phyloP scores from a whole-genome alignment of 1,140 invertebrate species.

The Heliconius himera region DNA sequence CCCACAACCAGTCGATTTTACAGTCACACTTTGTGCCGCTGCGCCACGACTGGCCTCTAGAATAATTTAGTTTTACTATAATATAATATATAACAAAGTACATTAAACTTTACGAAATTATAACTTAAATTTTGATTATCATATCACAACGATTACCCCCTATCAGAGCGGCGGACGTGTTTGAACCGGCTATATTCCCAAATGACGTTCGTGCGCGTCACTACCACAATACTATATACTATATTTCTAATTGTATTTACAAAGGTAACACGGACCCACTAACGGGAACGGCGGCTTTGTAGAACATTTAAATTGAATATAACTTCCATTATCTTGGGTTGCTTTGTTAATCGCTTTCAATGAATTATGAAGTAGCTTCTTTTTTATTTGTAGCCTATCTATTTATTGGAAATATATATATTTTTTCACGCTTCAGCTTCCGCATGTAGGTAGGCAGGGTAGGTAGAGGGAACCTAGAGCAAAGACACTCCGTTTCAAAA shows the following conservation, averaged over 20 bases:
- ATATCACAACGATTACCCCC: constrained; percentile 1
- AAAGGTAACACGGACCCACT: constrained; percentile 4
- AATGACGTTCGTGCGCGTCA: not conserved
- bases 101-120: not conserved
- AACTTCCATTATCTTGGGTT: constrained; percentile 5
- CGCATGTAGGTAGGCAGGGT: too few species aligned
- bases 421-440: too few species aligned
- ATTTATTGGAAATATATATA: too few species aligned
- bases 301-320: not conserved
- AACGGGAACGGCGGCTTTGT: not conserved
- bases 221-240: not conserved
- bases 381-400: too few species aligned
- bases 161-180: not conserved
- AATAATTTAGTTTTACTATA: too few species aligned
- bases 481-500: too few species aligned
- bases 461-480: too few species aligned
- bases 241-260: constrained; percentile 5
- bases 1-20: too few species aligned
- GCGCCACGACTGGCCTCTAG: too few species aligned
- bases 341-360: constrained; percentile 5
- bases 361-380: not conserved
- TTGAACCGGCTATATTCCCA: constrained; percentile 8
- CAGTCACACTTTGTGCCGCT: too few species aligned
- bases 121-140: constrained; percentile 4
- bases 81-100: too few species aligned